Percentiles rank a stretch among this genome's conserved stretches.
These are phyloP conservation scores for Prosapia bicincta DNA, from an alignment of 2,888 invertebrate genomes.

Conservation along the genomic window DNA sequence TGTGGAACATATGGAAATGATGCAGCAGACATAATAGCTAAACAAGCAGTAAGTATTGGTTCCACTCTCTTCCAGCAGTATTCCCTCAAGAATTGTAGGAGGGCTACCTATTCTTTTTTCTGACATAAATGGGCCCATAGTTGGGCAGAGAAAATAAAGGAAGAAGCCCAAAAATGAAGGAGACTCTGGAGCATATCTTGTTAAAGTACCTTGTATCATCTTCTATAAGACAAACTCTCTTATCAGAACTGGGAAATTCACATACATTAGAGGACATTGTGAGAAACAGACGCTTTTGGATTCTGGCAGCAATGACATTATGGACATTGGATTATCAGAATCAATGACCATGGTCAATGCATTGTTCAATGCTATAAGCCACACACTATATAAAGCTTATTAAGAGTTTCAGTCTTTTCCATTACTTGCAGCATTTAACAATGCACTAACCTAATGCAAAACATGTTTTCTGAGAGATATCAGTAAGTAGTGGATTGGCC, in stretches of 20 bases:
- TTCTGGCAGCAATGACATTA: not conserved
- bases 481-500: too few species aligned
- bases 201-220: too few species aligned
- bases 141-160: not conserved
- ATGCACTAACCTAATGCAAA: too few species aligned
- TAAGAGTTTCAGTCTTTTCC: too few species aligned
- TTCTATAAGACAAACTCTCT: not conserved
- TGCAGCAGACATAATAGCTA: not conserved
- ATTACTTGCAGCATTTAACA: too few species aligned
- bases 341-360: not conserved
- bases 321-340: not conserved
- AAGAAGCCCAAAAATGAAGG: not conserved
- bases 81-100: not conserved
- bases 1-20: not conserved
- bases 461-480: too few species aligned
- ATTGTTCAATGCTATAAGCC: too few species aligned
- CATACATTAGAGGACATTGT: not conserved
- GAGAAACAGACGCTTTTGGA: not conserved
- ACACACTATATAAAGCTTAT: too few species aligned
- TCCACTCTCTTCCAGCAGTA: not conserved
- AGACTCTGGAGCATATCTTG: not conserved
- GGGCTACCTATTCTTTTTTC: not conserved
- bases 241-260: not conserved
- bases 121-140: not conserved
- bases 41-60: not conserved